Evolutionary conservation across 2,797 vertebrate genomes (phyloP).

Genomic region (Pachyuromys duprasi): DNA sequence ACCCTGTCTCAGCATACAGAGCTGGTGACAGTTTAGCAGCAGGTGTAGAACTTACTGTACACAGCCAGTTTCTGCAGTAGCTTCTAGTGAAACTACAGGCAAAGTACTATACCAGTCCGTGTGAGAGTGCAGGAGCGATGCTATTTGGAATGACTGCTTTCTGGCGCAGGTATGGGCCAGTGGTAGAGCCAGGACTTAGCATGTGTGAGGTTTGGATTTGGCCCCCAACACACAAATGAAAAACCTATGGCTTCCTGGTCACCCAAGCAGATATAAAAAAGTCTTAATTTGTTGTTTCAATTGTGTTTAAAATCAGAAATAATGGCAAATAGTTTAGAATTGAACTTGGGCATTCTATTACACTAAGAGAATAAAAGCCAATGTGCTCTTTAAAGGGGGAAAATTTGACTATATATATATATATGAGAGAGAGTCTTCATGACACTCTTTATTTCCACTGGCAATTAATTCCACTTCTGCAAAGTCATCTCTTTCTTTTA

Average conservation of each 20-base stretch:
- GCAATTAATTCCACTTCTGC: neutral
- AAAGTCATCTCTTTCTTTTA: neutral
- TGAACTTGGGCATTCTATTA: neutral
- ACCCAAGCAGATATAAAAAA: neutral
- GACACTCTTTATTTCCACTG: neutral
- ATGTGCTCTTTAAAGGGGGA: neutral
- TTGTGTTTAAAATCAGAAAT: neutral
- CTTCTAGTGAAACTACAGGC: neutral
- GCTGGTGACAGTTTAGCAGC: neutral
- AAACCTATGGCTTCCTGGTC: slow-evolving; percentile 5
- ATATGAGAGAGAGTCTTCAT: slow-evolving; percentile 1
- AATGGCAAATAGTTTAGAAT: neutral
- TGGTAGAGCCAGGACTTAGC: too few relatives aligned
- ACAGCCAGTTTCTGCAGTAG: neutral
- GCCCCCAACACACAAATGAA: neutral
- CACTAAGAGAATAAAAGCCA: neutral
- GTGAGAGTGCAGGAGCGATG: neutral
- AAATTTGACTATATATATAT: neutral
- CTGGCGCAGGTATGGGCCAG: neutral
- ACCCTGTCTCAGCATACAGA: neutral
- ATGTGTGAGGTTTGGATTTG: neutral
- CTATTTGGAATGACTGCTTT: neutral
- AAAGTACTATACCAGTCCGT: neutral
- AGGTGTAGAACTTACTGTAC: neutral
- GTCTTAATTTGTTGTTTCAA: neutral